Percentiles rank a stretch among this genome's conserved stretches.
Evolutionary conservation across 2,888 invertebrate species (phyloP).

Genomic region (Cataglyphis altisquamis): DNA sequence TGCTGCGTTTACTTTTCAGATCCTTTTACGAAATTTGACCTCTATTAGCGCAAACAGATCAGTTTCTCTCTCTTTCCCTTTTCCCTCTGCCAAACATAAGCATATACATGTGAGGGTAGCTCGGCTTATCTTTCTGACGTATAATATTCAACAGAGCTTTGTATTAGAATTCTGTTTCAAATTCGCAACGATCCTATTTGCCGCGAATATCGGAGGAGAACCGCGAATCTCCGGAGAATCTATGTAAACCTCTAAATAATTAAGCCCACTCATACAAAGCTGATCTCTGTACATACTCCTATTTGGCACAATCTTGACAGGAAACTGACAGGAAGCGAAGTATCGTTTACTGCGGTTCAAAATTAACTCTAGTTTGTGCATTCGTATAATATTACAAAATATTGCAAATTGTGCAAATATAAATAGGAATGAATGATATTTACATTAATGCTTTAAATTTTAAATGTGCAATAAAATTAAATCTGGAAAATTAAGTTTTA

Average conservation of each 20-base stretch:
- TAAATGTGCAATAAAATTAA: neutral
- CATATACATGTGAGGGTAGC: neutral
- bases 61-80: neutral
- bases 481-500: neutral
- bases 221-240: constrained; percentile 23
- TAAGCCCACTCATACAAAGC: constrained; percentile 8
- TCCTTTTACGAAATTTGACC: constrained; percentile 18
- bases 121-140: neutral
- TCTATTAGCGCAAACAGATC: constrained; percentile 22
- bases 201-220: constrained; percentile 1
- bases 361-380: neutral
- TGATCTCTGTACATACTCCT: neutral
- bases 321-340: constrained; percentile 15
- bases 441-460: neutral
- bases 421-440: neutral
- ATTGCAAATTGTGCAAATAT: neutral
- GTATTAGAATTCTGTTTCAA: constrained; percentile 30
- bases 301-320: constrained; percentile 7
- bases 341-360: neutral
- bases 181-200: constrained; percentile 43
- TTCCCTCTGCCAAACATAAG: neutral
- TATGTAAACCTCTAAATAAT: constrained; percentile 53
- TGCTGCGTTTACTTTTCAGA: constrained; percentile 12
- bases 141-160: constrained; percentile 35
- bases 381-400: neutral